Evolutionary conservation across 2,113 vertebrate genomes (phyloP).

Genomic region (Pycnonotus jocosus): DNA sequence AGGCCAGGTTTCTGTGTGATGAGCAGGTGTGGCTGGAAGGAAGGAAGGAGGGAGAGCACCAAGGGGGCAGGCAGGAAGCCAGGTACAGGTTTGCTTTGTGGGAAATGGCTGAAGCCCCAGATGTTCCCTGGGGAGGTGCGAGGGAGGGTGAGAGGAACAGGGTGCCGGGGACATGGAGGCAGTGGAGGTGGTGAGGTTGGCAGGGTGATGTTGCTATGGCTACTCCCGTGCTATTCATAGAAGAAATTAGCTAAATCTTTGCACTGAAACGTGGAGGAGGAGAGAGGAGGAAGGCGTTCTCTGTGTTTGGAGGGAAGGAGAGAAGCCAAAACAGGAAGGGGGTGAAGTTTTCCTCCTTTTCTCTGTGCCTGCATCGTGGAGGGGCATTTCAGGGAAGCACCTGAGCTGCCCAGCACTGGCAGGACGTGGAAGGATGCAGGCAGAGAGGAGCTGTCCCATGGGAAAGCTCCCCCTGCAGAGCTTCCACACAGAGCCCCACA

Average conservation of each 20-base stretch:
- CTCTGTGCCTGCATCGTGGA: neutral
- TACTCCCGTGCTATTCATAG: slow-evolving; percentile 67
- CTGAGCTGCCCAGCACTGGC: neutral
- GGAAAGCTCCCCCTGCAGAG: neutral
- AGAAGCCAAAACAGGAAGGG: slow-evolving; percentile 50
- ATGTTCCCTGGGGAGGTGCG: slow-evolving; percentile 32
- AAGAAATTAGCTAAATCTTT: slow-evolving; percentile 69
- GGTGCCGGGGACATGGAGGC: slow-evolving; percentile 40
- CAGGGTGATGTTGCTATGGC: slow-evolving; percentile 72
- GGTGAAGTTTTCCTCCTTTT: slow-evolving; percentile 16
- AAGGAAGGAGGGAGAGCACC: neutral
- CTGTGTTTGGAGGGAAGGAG: neutral
- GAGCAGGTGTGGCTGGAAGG: neutral
- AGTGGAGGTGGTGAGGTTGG: slow-evolving; percentile 69
- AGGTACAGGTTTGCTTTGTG: neutral
- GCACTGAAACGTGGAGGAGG: slow-evolving; percentile 66
- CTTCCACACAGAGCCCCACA: neutral
- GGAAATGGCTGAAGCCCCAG: slow-evolving; percentile 43
- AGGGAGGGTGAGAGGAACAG: slow-evolving; percentile 54
- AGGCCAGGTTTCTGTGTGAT: neutral
- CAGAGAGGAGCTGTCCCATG: neutral
- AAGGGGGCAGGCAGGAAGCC: neutral
- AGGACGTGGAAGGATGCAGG: rapidly evolving
- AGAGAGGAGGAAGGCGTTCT: slow-evolving; percentile 44
- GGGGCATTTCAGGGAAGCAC: neutral